Base-by-base conservation (phyloP, 2,888 invertebrate genomes). In the Neoitamus cyanurus region DNA sequence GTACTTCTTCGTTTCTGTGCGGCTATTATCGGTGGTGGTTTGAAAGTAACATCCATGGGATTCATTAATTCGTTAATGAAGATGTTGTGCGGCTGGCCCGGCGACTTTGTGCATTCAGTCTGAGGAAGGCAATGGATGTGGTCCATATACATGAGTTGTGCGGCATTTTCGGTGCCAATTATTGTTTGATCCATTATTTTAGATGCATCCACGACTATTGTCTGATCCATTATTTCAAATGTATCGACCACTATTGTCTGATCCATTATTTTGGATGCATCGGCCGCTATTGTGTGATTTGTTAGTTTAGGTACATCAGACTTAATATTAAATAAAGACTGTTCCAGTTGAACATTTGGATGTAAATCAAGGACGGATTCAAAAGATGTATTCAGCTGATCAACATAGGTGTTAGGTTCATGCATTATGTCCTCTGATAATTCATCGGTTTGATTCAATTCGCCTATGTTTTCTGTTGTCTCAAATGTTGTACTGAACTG, bases 61-160 rank as follows among this genome's bases (percentile, higher is more conserved):
- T 89, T 88, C 13, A 88, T 87, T 72, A 86, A 87, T 84, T 89
- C 88, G 36, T 90, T 90, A 9, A 90, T 88, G 84, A 89, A 88
- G 2, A 89, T 87, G 88, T 90, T 90, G 83, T 90, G 90, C 13
- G 30, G 2, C 20, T n/a, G 1, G 30, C 30, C 15, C 15, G 48
- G 48, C 20, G 20, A 9, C 15, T 15, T 48, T 48, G 7, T 6
- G 20, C 48, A 48, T 20, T 48, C 48, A 48, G 7, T 20, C 20
- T 2, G 48, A 20, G 20, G 15, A 15, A 15, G n/a, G 20, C 15
- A 48, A 7, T 15, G 4, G 7, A 48, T 20, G 48, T 48, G 7
- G 7, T 90, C 90, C 7, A 90, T 87, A 58, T 90, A 90, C 90
- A 90, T 90, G 1, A 89, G 86, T 37, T 89, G 89, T 68, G 30